Evolutionary conservation across 2,113 vertebrate species (phyloP).

Genomic region (Pseudorhombus dupliciocellatus): DNA sequence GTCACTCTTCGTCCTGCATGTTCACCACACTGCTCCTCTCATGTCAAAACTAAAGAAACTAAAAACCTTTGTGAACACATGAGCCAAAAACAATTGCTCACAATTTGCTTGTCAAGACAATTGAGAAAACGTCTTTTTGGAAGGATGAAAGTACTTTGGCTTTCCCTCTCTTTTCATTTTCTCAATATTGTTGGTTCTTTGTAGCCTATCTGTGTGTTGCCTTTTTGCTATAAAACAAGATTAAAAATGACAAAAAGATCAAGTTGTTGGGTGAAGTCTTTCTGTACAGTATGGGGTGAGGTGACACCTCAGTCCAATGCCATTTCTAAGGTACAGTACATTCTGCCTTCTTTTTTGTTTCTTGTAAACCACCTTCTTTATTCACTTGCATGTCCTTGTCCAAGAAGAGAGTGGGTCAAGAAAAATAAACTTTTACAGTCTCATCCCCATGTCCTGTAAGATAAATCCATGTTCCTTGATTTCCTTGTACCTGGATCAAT

Average conservation of each 20-base stretch:
- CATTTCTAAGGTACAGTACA: constrained; percentile 65
- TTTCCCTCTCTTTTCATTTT: constrained; percentile 73
- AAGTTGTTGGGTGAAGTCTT: constrained; percentile 76
- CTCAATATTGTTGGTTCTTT: constrained; percentile 81
- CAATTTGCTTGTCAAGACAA: constrained; percentile 68
- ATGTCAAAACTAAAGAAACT: constrained; percentile 59
- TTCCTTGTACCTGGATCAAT: constrained; percentile 82
- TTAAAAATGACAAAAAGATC: constrained; percentile 73
- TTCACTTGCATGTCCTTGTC: constrained; percentile 81
- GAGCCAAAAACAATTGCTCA: constrained; percentile 60
- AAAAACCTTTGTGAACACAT: constrained; percentile 55
- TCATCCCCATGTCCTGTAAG: constrained; percentile 78
- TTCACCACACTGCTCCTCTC: constrained; percentile 75
- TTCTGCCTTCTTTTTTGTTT: constrained; percentile 43
- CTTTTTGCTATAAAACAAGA: constrained; percentile 81
- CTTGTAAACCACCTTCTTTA: constrained; percentile 72
- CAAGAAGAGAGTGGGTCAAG: constrained; percentile 71
- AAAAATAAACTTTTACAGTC: constrained; percentile 74
- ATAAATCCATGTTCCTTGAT: constrained; percentile 77
- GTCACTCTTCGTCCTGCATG: constrained; percentile 77
- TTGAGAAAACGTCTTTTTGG: constrained; percentile 53
- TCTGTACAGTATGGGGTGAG: constrained; percentile 70
- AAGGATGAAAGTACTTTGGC: constrained; percentile 73
- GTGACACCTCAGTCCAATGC: constrained; percentile 38
- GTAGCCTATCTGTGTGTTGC: constrained; percentile 82